Conservation (phyloP, 2,797 vertebrate genomes). For the Pangasius sanitwongsei region DNA sequence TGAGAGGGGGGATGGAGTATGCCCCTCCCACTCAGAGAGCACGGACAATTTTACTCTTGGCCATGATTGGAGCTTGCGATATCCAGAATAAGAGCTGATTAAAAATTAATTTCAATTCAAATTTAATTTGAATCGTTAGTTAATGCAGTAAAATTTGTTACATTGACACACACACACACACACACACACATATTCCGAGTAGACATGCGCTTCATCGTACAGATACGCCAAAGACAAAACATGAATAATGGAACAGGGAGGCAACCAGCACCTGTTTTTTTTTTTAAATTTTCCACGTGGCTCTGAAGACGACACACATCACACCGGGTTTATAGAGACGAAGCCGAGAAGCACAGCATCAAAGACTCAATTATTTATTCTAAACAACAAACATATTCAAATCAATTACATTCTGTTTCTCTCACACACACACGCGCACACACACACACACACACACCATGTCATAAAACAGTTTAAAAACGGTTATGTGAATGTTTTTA, state of each 20-base stretch:
- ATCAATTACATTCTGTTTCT: not conserved
- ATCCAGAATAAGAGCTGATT: not conserved
- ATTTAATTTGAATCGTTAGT: not conserved
- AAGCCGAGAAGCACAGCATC: not conserved
- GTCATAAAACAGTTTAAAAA: not conserved
- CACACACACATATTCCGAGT: not conserved
- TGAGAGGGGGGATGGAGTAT: not conserved
- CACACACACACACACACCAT: conserved; percentile 1
- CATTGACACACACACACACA: not conserved
- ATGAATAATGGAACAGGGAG: not conserved
- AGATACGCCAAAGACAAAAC: not conserved
- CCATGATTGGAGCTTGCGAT: not conserved
- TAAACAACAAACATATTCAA: not conserved
- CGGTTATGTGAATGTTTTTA: not conserved
- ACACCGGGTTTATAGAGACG: not conserved
- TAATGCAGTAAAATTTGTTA: not conserved
- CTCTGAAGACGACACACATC: not conserved
- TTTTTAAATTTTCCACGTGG: not conserved
- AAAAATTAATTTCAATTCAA: not conserved
- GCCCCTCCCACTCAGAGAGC: not conserved
- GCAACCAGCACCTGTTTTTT: not conserved
- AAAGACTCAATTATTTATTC: conserved; percentile 18
- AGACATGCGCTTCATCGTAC: not conserved
- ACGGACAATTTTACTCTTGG: not conserved
- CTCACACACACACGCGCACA: not conserved